Evolutionary conservation across 2,888 invertebrate genomes (phyloP), one percentile per base, ranked within the genome.

Genomic region (Drosophila quinaria): DNA sequence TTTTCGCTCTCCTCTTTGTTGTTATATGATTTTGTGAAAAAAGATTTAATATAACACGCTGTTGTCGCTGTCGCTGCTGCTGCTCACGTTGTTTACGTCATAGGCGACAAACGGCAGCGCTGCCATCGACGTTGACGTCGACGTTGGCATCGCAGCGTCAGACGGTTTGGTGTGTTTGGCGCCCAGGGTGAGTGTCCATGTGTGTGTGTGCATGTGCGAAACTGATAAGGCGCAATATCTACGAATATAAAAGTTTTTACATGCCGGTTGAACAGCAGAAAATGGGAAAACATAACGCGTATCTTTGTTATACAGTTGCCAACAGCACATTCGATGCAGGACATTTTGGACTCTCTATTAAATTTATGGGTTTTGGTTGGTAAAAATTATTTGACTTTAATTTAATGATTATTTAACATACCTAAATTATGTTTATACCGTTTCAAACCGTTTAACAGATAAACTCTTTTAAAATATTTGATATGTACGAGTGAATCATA

Each of bases 221-320:
- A 39, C 67, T 87, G 82, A 87, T 89, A 83, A 89, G 86, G 58
- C 56, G 55, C 55, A 66, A 67, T 81, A 70, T 70, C 78, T 73
- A n/a, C n/a, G n/a, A n/a, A n/a, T n/a, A 80, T 68, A 76, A 65
- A 69, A 65, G n/a, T 66, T 68, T 67, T 67, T 52, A 74, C 85
- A 58, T 63, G 66, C 31, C 66, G 67, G 52, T 39, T 80, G 71
- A 63, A 58, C 52, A 19, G 35, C 22, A 47, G 47, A 47, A 51
- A 37, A 65, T 46, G 60, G 46, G 44, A 63, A 56, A 62, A 47
- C 47, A 51, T 42, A 37, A 35, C 37, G 31, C 46, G n/a, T 25
- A 9, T 55, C n/a, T 47, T 39, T 49, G 35, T 25, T 22, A 3
- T 19, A 13, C 35, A 13, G 35, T 35, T 4, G 13, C 13, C 13